A percentile compares a stretch with the other conserved stretches of the same genome.
Evolutionary conservation across 2,888 invertebrate genomes (phyloP).

Genomic region (Himalopsyche anomala): DNA sequence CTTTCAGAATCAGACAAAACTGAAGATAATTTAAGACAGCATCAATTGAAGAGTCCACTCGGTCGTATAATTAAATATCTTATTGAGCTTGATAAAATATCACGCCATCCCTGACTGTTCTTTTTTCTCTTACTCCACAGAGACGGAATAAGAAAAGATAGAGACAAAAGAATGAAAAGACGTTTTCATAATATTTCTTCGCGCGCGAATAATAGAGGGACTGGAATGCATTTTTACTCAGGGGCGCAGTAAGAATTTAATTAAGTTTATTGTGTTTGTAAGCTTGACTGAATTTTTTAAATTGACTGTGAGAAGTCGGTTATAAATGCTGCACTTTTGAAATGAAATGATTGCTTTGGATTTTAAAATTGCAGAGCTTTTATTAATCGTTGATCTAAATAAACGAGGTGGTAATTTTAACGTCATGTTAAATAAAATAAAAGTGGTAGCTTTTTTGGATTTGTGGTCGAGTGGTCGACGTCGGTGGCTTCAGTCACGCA

Average conservation of each 20-base stretch:
- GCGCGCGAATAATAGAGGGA: background rate
- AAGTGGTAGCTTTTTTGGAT: too few species aligned
- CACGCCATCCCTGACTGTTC: background rate
- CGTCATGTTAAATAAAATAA: too few species aligned
- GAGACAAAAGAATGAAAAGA: background rate
- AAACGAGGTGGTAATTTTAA: too few species aligned
- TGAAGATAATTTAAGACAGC: too few species aligned
- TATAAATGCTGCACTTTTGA: background rate
- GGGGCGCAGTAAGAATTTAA: slow-evolving; percentile 6
- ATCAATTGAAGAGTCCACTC: background rate
- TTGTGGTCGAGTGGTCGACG: too few species aligned
- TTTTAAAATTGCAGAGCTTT: too few species aligned
- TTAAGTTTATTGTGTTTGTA: background rate
- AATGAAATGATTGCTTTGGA: background rate
- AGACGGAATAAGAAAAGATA: background rate
- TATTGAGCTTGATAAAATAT: background rate
- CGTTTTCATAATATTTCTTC: slow-evolving; percentile 26
- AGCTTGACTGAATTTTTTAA: background rate
- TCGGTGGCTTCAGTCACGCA: too few species aligned
- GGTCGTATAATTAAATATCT: background rate
- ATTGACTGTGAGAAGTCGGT: background rate
- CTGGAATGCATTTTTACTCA: slow-evolving; percentile 28
- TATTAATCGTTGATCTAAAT: too few species aligned
- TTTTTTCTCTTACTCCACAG: background rate
- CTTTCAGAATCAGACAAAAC: too few species aligned